phyloP scores from a whole-genome alignment of 2,888 invertebrate genomes.

The Meiosimyza platycephala region DNA sequence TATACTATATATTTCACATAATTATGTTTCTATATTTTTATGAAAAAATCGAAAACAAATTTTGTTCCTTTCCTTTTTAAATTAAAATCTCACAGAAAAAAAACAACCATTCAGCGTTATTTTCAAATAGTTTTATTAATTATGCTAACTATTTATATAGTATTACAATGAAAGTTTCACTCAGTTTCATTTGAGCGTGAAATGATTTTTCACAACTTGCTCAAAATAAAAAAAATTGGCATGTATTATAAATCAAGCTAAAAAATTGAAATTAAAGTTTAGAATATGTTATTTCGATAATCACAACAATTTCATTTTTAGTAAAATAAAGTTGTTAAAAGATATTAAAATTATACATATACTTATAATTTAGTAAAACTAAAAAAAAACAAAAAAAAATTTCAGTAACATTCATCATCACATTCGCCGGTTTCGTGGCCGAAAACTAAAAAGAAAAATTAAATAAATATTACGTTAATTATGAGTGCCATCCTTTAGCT shows the following conservation, averaged over 20 bases:
- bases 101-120: no score
- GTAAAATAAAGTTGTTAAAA: constrained; percentile 4
- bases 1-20: no score
- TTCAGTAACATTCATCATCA: constrained; percentile 79
- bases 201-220: neutral
- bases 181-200: neutral
- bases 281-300: no score
- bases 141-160: no score
- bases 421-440: constrained; percentile 89
- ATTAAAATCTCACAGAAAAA: no score
- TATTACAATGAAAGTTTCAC: constrained; percentile 12
- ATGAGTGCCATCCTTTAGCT: constrained; percentile 61
- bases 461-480: constrained; percentile 6
- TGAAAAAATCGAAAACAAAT: no score
- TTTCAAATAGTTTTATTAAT: no score
- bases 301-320: neutral
- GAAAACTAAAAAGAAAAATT: constrained; percentile 74
- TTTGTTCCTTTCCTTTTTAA: no score
- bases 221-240: no score
- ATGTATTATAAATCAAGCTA: no score
- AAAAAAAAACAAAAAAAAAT: neutral
- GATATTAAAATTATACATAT: neutral
- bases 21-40: no score
- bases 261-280: no score
- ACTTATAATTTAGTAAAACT: constrained; percentile 1